Base-by-base conservation (phyloP, 2,888 invertebrate species). In the Miltochrista miniata region DNA sequence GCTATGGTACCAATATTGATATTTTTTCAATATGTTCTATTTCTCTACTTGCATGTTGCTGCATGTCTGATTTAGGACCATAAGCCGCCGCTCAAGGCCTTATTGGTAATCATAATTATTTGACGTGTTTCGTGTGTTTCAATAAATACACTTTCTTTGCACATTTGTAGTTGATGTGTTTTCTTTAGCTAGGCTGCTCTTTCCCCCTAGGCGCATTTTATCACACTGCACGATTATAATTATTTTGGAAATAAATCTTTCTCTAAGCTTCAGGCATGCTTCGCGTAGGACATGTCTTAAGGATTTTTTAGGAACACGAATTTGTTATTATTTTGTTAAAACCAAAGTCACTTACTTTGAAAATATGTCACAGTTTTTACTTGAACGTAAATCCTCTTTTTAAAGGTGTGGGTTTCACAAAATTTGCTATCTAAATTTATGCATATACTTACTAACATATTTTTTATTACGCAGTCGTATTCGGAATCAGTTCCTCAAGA, bases 401-500 rank as follows among this genome's bases (percentile, higher is more conserved):
- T 29, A 42, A 30, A 9, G 15, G 43, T 2, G 13, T 14, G 5
- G 37, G 29, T 33, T 5, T 7, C 11, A 4, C 35, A 8, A 14
- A 18, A 31, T n/a, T 2, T 1, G 12, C 2, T 12, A n/a, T n/a
- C n/a, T n/a, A 12, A 13, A 29, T 5, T 33, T 34, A 41, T 36
- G 8, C 7, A 7, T 18, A 13, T n/a, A n/a, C 39, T 37, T 51
- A 47, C 44, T 69, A 60, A 70, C 33, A 50, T 31, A 50, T 10
- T 56, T 57, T n/a, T 64, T 74, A 55, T 72, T 75, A 64, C 69
- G 70, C 85, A 92, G 92, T 88, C 90, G 44, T 92, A 92, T 81
- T 88, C 90, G 75, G 96, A 96, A 85, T 95, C 96, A 56, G 96
- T 97, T 66, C 96, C 97, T 48, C 96, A 96, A 92, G 97, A 97